Percentiles rank a stretch among this genome's conserved stretches.
These are phyloP conservation scores for Labrus mixtus DNA, from an alignment of 2,113 vertebrate genomes.

Conservation along the genomic window DNA sequence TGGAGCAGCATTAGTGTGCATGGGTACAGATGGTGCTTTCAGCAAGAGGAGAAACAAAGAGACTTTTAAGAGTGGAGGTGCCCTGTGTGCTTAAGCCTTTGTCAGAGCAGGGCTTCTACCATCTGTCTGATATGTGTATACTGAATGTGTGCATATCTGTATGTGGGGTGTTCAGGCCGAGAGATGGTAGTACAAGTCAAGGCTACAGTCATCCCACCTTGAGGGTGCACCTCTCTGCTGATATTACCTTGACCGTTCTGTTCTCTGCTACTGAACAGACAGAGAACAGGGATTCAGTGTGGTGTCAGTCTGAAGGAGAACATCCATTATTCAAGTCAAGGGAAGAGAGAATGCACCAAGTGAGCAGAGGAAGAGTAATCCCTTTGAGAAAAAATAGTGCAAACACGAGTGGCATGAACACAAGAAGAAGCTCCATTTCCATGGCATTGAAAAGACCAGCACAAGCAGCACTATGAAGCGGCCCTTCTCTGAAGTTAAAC, in stretches of 20 bases:
- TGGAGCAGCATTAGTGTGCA: slow-evolving; percentile 70
- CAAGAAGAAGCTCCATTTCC: slow-evolving; percentile 4
- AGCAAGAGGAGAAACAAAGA: slow-evolving; percentile 58
- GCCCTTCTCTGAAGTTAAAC: slow-evolving; percentile 33
- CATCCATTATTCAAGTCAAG: slow-evolving; percentile 72
- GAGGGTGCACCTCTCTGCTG: slow-evolving; percentile 44
- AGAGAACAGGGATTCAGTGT: slow-evolving; percentile 57
- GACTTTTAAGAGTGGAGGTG: slow-evolving; percentile 81
- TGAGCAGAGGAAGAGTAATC: slow-evolving; percentile 33
- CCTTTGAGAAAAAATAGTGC: slow-evolving; percentile 34
- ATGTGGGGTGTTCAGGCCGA: slow-evolving; percentile 28
- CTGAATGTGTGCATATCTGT: slow-evolving; percentile 29
- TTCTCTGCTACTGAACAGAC: slow-evolving; percentile 49
- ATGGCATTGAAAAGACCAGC: neutral
- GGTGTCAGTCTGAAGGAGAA: slow-evolving; percentile 60
- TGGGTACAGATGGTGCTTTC: slow-evolving; percentile 81
- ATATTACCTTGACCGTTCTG: slow-evolving; percentile 68
- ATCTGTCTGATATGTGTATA: slow-evolving; percentile 72
- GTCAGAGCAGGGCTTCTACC: slow-evolving; percentile 75
- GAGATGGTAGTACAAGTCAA: slow-evolving; percentile 44
- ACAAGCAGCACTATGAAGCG: too few relatives aligned
- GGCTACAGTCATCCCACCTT: slow-evolving; percentile 56
- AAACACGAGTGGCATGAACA: slow-evolving; percentile 32
- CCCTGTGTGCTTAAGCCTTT: slow-evolving; percentile 75
- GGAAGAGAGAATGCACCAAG: slow-evolving; percentile 54